A percentile compares a stretch with the other conserved stretches of the same genome.
These are phyloP conservation scores for Scomber scombrus DNA, from an alignment of 2,113 vertebrate species.

Conservation along the genomic window DNA sequence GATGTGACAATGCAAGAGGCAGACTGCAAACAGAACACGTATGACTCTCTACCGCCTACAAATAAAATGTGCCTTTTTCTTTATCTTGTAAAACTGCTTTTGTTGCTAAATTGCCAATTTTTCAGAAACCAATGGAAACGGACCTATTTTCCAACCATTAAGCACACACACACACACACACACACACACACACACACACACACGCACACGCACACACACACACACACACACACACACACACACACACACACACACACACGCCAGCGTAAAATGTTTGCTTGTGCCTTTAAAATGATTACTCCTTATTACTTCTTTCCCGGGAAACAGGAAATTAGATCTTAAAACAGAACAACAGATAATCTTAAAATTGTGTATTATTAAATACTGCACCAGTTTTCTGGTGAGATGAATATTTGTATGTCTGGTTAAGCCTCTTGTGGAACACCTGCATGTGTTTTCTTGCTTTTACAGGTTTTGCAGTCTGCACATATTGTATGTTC, in stretches of 20 bases:
- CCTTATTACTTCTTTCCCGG: background rate
- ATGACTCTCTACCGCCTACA: background rate
- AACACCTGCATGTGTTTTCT: background rate
- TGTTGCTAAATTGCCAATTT: conserved; percentile 22
- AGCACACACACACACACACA: background rate
- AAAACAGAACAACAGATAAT: conserved; percentile 12
- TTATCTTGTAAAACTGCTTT: conserved; percentile 10
- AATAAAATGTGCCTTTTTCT: conserved; percentile 14
- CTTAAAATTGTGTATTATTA: conserved; percentile 1
- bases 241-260: background rate
- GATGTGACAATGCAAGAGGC: background rate
- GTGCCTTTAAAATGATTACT: conserved; percentile 1
- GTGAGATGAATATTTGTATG: background rate
- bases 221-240: background rate
- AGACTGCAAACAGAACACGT: background rate
- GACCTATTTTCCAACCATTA: background rate
- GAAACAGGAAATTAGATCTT: conserved; percentile 60
- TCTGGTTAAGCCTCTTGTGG: conserved; percentile 1
- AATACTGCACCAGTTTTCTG: background rate
- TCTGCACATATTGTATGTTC: background rate
- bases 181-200: background rate
- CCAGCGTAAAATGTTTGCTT: conserved; percentile 12
- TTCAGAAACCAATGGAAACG: background rate
- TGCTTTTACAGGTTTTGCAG: background rate
- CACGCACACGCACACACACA: background rate